Evolutionary conservation across 2,888 invertebrate genomes (phyloP), one percentile per base, ranked within the genome.

Genomic region (Bellardia pandia): DNA sequence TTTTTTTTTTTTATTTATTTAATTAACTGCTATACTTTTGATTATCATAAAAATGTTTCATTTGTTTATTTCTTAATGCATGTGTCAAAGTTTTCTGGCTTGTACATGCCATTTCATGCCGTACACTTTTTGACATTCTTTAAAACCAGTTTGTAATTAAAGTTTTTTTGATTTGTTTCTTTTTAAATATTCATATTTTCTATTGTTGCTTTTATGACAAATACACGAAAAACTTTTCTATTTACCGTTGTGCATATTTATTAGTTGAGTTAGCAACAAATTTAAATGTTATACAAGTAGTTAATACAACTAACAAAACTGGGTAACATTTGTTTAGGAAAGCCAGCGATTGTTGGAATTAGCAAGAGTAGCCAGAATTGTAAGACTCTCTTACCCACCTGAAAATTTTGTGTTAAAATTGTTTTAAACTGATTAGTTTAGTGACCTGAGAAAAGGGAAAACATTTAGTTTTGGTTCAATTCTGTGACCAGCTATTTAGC

Each of bases 201-300:
- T 58, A 33, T n/a, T 62, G 33, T 62, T 62, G 8, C n/a, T 45
- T 16, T 66, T 45, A 42, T 66, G 66, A 66, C 66, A 66, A 45
- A 23, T 45, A 66, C 45, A 66, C 42, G 45, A 66, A 42, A 60
- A 64, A 13, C 7, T 66, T 66, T 66, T 45, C 42, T 45, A 42
- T 45, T 66, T 23, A 66, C 66, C 16, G 66, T 66, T 45, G 23
- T 45, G 66, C 30, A 23, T 42, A 66, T 42, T 66, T 66, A 45
- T 66, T 66, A 66, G 40, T 16, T 66, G 23, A 45, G 13, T 23
- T 45, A 16, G 2, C 16, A 66, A 66, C 16, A 45, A 45, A 66
- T 45, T 23, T 23, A 23, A 45, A 45, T 66, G 66, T 42, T 66
- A 7, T 37, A 13, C 66, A 66, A 66, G 51, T n/a, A 11, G 3